Conservation (phyloP, 2,797 vertebrate genomes). For the Leontopithecus rosalia region DNA sequence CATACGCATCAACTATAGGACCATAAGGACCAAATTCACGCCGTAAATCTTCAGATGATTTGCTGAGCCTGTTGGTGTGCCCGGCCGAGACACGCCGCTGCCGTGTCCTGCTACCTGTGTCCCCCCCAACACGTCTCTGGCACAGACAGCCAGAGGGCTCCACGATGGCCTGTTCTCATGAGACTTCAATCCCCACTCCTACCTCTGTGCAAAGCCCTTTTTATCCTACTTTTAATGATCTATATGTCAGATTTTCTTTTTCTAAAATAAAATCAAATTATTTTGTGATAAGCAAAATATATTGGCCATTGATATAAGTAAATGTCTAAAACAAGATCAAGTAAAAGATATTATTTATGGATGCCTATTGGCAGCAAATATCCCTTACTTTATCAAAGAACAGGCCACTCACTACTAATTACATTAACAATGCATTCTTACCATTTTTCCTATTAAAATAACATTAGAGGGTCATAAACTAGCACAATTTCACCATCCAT, state of each 20-base stretch:
- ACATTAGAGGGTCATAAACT: neutral
- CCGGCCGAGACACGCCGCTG: too few relatives aligned
- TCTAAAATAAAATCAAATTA: neutral
- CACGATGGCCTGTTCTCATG: constrained; percentile 63
- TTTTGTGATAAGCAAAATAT: neutral
- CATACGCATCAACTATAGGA: constrained; percentile 99
- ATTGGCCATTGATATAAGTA: neutral
- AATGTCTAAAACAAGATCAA: neutral
- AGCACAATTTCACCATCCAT: neutral
- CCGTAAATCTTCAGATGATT: constrained; percentile 94
- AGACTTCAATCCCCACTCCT: constrained; percentile 31
- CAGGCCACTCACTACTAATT: neutral
- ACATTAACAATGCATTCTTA: neutral
- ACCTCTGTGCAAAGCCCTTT: neutral
- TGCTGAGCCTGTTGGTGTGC: too few relatives aligned
- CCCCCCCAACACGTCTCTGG: too few relatives aligned
- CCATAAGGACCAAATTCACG: constrained; percentile 99
- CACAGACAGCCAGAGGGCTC: constrained; percentile 11
- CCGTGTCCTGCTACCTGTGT: too few relatives aligned
- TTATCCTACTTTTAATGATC: neutral
- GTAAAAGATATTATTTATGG: neutral
- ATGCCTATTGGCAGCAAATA: neutral
- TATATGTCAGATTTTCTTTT: neutral
- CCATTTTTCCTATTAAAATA: neutral
- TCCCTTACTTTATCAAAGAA: neutral